Evolutionary conservation across 1,140 invertebrate species (phyloP), one percentile per base, ranked within the genome.

Genomic region (Brachionus plicatilis): DNA sequence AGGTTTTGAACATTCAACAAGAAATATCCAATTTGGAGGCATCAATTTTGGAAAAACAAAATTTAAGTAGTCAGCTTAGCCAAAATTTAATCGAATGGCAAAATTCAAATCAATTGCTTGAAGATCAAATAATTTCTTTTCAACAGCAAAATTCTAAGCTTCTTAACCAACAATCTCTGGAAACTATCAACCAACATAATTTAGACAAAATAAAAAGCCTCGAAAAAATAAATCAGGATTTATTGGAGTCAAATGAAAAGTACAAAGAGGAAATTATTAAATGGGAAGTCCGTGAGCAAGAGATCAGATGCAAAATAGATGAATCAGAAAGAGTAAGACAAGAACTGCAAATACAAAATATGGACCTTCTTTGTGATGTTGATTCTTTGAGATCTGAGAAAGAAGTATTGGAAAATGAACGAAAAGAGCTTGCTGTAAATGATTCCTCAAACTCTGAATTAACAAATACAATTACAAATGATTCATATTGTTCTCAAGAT

Each of bases 31-130:
- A 17, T 3, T 45, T 82, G 9, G 24, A 82, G 20, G 53, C 33
- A 45, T 43, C 11, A 9, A 60, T 82, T 45, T 17, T 60, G 9
- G n/a, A 82, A 43, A 60, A 60, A 20, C 79, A 82, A 82, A 56
- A 82, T 14, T 0, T 82, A 9, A 82, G 29, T 33, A 12, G 9
- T 24, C 79, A 82, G 43, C 27, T 82, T 3, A 37, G 37, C 20
- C 14, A 82, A 27, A 82, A 82, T 43, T 45, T 82, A 9, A 4
- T 68, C 12, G 79, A 82, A 12, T 82, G 79, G 79, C 79, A 82
- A 68, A 33, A 82, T 9, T 50, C 79, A 41, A 82, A 82, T n/a
- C 4, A 82, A 41, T 0, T 37, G 1, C 14, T 82, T 2, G 79
- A 82, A 45, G 8, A 82, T 45, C 50, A 82, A 45, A 82, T 82